These are phyloP conservation scores for Copsychus sechellarum DNA, from an alignment of 2,113 vertebrate genomes.

Conservation along the genomic window DNA sequence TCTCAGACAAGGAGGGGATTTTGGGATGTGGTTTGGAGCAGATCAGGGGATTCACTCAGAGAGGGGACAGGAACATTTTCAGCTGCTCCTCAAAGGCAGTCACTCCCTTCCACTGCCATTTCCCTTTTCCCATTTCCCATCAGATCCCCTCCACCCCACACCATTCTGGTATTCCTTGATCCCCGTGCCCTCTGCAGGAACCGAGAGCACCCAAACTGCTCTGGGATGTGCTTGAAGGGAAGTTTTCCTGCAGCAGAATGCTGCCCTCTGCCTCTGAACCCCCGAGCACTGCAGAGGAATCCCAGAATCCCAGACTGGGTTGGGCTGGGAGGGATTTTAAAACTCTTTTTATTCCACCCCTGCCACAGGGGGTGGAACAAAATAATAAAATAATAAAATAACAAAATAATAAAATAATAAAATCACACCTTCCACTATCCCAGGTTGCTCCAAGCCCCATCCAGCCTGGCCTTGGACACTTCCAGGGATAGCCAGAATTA, in stretches of 20 bases:
- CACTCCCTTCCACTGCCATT: rapidly evolving
- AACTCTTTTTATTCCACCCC: not conserved
- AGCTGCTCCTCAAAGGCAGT: not conserved
- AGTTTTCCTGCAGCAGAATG: not conserved
- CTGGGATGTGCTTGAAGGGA: rapidly evolving
- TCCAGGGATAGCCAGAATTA: not conserved
- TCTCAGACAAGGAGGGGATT: rapidly evolving
- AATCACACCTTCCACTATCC: not conserved
- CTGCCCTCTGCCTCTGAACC: not conserved
- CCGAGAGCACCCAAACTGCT: rapidly evolving
- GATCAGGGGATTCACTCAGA: not conserved
- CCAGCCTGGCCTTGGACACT: not conserved
- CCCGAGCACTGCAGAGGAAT: not conserved
- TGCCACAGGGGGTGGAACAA: too few relatives aligned
- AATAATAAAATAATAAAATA: too few relatives aligned
- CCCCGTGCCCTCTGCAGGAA: not conserved
- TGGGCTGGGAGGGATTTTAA: not conserved
- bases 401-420: too few relatives aligned
- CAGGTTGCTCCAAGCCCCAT: not conserved
- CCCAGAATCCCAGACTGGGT: not conserved
- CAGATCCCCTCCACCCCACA: not conserved
- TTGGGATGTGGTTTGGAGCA: not conserved
- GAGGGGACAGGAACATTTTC: not conserved
- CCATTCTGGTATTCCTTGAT: too few relatives aligned
- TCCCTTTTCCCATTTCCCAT: not conserved